These are phyloP conservation scores for Nymphalis polychloros DNA, from an alignment of 2,888 invertebrate genomes.

Conservation along the genomic window DNA sequence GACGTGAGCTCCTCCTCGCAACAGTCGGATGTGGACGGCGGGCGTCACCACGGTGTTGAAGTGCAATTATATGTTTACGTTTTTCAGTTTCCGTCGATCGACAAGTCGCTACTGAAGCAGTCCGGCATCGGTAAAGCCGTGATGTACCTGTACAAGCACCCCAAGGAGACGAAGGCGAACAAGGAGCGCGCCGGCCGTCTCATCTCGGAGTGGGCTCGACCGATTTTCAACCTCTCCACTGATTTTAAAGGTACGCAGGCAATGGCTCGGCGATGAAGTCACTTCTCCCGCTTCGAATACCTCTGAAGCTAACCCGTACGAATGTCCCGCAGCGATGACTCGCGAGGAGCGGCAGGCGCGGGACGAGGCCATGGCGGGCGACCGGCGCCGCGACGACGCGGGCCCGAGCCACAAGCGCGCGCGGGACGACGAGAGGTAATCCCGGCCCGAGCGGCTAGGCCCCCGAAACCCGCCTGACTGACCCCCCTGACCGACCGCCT, in stretches of 20 bases:
- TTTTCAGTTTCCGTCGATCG: conserved; percentile 91
- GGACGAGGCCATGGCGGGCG: conserved; percentile 90
- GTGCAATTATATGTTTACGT: too few relatives aligned
- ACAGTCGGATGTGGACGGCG: background rate
- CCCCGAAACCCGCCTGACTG: conserved; percentile 77
- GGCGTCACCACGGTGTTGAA: background rate
- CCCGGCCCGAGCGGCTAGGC: conserved; percentile 77
- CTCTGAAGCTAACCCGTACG: too few relatives aligned
- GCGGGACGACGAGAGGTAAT: conserved; percentile 52
- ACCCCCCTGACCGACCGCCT: background rate
- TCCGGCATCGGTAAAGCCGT: conserved; percentile 99
- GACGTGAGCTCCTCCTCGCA: conserved; percentile 81
- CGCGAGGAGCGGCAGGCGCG: conserved; percentile 97
- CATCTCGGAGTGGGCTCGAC: conserved; percentile 98
- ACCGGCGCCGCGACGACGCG: conserved; percentile 70
- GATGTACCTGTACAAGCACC: conserved; percentile 99
- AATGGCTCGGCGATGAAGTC: conserved; percentile 82
- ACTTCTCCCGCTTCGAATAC: too few relatives aligned
- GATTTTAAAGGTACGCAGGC: conserved; percentile 81
- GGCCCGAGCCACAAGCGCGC: conserved; percentile 43
- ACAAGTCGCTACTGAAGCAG: conserved; percentile 94
- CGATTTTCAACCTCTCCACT: conserved; percentile 93
- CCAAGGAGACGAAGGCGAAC: conserved; percentile 96
- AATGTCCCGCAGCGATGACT: conserved; percentile 84
- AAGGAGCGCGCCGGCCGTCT: conserved; percentile 94